Evolutionary conservation across 1,140 invertebrate genomes (phyloP).

Genomic region (Chrysoperla carnea): DNA sequence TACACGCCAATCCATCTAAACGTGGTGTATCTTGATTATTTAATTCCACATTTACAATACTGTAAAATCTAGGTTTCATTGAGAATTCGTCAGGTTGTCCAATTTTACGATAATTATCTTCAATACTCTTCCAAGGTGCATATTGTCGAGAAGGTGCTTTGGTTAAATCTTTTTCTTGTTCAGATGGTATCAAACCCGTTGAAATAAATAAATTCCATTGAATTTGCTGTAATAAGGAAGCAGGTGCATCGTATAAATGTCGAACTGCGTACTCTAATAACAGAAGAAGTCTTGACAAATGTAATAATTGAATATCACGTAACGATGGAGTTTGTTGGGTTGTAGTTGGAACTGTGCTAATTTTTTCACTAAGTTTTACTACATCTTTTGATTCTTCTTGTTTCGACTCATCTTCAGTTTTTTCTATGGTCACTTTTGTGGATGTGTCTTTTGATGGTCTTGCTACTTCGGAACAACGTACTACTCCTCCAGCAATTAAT

Average conservation of each 20-base stretch:
- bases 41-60: slow-evolving; percentile 53
- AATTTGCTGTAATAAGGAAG: slow-evolving; percentile 59
- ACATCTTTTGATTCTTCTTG: neutral
- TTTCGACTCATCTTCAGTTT: slow-evolving; percentile 7
- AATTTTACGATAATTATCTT: slow-evolving; percentile 59
- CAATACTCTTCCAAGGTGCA: slow-evolving; percentile 60
- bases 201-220: slow-evolving; percentile 70
- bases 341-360: neutral
- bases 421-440: slow-evolving; percentile 8
- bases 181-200: slow-evolving; percentile 33
- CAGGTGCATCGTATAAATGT: slow-evolving; percentile 79
- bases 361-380: neutral
- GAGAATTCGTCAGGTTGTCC: slow-evolving; percentile 52
- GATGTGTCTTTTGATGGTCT: slow-evolving; percentile 15
- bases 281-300: slow-evolving; percentile 66
- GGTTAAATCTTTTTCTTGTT: slow-evolving; percentile 28
- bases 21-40: slow-evolving; percentile 72
- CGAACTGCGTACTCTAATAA: slow-evolving; percentile 93
- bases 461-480: slow-evolving; percentile 45
- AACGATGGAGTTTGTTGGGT: slow-evolving; percentile 12
- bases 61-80: slow-evolving; percentile 78
- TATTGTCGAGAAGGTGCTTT: slow-evolving; percentile 43
- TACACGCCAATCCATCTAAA: slow-evolving; percentile 84
- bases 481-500: slow-evolving; percentile 48
- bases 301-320: slow-evolving; percentile 54